Percentiles rank a stretch among this genome's conserved stretches.
Evolutionary conservation across 1,140 invertebrate species (phyloP).

Genomic region (Ceratosolen solmsi): DNA sequence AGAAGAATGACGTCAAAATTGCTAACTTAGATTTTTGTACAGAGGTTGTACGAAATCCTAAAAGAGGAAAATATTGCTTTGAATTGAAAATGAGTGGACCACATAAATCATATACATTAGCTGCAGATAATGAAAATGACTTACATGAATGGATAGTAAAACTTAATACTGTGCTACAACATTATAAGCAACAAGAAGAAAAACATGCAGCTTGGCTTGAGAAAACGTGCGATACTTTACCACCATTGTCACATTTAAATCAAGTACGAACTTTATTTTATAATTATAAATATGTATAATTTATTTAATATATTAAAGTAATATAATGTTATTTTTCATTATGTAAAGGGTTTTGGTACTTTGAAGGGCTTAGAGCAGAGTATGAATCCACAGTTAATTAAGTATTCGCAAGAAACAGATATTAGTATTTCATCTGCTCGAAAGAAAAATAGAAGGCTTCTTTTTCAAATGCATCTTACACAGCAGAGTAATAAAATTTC

Average conservation of each 20-base stretch:
- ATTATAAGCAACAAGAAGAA: conserved; percentile 83
- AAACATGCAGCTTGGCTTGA: conserved; percentile 79
- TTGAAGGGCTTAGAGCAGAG: conserved; percentile 90
- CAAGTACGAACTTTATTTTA: conserved; percentile 55
- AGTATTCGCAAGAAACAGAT: conserved; percentile 92
- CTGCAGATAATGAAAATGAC: conserved; percentile 89
- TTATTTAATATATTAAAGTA: background rate
- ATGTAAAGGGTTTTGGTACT: conserved; percentile 77
- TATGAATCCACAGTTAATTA: conserved; percentile 91
- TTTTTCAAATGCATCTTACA: conserved; percentile 81
- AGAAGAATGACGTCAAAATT: conserved; percentile 89
- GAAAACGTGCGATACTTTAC: conserved; percentile 74
- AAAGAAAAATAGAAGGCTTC: conserved; percentile 81
- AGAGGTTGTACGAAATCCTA: conserved; percentile 89
- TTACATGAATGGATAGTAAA: conserved; percentile 88
- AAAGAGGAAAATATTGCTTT: conserved; percentile 90
- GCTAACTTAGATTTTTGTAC: conserved; percentile 94
- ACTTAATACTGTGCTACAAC: conserved; percentile 82
- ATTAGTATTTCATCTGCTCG: conserved; percentile 85
- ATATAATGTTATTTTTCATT: background rate
- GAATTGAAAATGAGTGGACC: conserved; percentile 89
- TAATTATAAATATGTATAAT: conserved; percentile 5
- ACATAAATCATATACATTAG: conserved; percentile 87
- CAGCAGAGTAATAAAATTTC: conserved; percentile 72
- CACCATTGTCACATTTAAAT: conserved; percentile 74